Evolutionary conservation across 2,797 vertebrate genomes (phyloP).

Genomic region (Lithobates sylvaticus): DNA sequence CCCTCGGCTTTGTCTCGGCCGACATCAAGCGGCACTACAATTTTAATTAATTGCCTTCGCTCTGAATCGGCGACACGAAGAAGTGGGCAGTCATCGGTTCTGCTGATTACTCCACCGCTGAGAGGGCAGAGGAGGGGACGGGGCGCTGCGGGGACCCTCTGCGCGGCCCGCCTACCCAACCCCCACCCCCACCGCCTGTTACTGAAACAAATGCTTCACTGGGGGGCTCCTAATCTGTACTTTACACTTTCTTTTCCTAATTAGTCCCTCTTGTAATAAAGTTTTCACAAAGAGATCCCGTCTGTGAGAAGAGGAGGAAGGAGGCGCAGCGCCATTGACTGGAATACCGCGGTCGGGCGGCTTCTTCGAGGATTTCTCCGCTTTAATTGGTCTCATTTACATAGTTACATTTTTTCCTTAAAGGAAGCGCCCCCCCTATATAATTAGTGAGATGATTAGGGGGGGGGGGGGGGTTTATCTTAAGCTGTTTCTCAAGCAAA

Average conservation of each 20-base stretch:
- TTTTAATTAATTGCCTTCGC: conserved; percentile 60
- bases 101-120: conserved; percentile 46
- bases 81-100: conserved; percentile 26
- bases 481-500: background rate
- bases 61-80: conserved; percentile 57
- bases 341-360: background rate
- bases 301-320: conserved; percentile 1
- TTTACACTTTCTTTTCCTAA: conserved; percentile 61
- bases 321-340: background rate
- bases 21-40: conserved; percentile 41
- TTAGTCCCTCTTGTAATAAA: conserved; percentile 56
- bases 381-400: background rate
- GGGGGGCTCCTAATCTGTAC: conserved; percentile 53
- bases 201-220: conserved; percentile 62
- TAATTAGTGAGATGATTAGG: background rate
- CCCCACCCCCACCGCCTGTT: conserved; percentile 38
- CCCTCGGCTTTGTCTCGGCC: conserved; percentile 37
- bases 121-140: background rate
- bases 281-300: conserved; percentile 28
- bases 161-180: background rate
- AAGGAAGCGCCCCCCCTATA: background rate
- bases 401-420: background rate
- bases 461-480: background rate
- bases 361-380: background rate
- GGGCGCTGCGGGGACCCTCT: background rate